These are phyloP conservation scores for Geophilus truncorum DNA, from an alignment of 2,888 invertebrate species.

Conservation along the genomic window DNA sequence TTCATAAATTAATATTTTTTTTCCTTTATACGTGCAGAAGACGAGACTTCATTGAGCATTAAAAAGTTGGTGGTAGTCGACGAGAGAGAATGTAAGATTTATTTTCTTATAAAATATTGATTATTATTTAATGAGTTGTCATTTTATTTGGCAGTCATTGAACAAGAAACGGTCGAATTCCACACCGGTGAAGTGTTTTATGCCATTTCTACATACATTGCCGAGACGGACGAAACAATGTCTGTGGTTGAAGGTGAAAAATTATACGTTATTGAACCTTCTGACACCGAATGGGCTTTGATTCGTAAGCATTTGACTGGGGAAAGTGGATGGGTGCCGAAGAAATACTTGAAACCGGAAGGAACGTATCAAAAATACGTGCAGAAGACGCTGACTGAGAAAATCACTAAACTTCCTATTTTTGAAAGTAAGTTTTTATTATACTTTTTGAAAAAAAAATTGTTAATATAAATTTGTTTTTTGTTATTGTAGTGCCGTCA, in stretches of 20 bases:
- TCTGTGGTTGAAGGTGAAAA: conserved; percentile 86
- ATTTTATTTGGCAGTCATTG: neutral
- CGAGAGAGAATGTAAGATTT: conserved; percentile 31
- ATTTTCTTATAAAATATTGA: neutral
- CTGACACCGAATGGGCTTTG: conserved; percentile 88
- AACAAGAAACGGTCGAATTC: neutral
- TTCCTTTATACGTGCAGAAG: conserved; percentile 57
- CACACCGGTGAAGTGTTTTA: conserved; percentile 57
- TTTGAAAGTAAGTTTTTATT: conserved; percentile 72
- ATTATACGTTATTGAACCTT: conserved; percentile 74
- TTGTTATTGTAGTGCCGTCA: conserved; percentile 45
- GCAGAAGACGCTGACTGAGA: conserved; percentile 81
- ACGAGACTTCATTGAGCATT: conserved; percentile 64
- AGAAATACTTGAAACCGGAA: conserved; percentile 78
- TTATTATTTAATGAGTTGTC: neutral
- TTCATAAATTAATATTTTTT: neutral
- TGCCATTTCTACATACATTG: conserved; percentile 76
- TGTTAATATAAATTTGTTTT: neutral
- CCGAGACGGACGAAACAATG: conserved; percentile 77
- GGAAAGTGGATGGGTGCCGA: conserved; percentile 91
- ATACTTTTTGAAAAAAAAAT: neutral
- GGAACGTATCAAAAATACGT: conserved; percentile 73
- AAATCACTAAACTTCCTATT: conserved; percentile 83
- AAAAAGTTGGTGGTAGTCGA: conserved; percentile 62
- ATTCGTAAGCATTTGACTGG: conserved; percentile 82